A percentile compares a stretch with the other conserved stretches of the same genome.
Conservation (phyloP, 92 coral and sea anemone genomes). For the Paragorgia papillata region DNA sequence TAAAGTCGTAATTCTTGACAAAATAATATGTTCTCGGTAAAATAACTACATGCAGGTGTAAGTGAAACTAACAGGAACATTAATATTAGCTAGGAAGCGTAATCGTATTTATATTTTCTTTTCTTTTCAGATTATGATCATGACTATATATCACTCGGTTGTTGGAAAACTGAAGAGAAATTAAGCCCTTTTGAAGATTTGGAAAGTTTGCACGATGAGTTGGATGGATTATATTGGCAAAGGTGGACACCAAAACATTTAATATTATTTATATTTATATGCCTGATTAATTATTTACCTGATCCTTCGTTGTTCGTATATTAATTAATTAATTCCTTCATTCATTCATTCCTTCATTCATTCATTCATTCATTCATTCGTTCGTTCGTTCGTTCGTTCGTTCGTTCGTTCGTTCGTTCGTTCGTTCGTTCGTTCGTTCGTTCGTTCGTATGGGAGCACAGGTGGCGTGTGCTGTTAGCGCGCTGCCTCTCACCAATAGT, state of each 20-base stretch:
- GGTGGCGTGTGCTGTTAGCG: too few relatives aligned
- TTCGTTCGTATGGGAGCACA: too few relatives aligned
- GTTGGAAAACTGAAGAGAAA: conserved; percentile 71
- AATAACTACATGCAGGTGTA: too few relatives aligned
- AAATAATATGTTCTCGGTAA: too few relatives aligned
- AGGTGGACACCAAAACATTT: conserved; percentile 56
- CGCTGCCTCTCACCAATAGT: too few relatives aligned
- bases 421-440: background rate
- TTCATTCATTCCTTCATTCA: background rate
- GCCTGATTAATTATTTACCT: background rate
- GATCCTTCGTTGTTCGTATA: background rate
- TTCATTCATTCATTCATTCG: background rate
- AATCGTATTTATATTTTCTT: too few relatives aligned
- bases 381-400: background rate
- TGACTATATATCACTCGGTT: conserved; percentile 77
- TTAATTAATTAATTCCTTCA: background rate
- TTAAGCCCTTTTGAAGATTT: conserved; percentile 52
- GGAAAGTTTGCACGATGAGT: conserved; percentile 73
- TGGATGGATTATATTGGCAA: conserved; percentile 93
- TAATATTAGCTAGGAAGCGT: too few relatives aligned
- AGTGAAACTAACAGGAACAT: too few relatives aligned
- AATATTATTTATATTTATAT: background rate
- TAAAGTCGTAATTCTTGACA: too few relatives aligned
- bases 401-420: background rate
- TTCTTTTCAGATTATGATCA: conserved; percentile 33